Evolutionary conservation across 2,888 invertebrate species (phyloP).

Genomic region (Phorcus lineatus): DNA sequence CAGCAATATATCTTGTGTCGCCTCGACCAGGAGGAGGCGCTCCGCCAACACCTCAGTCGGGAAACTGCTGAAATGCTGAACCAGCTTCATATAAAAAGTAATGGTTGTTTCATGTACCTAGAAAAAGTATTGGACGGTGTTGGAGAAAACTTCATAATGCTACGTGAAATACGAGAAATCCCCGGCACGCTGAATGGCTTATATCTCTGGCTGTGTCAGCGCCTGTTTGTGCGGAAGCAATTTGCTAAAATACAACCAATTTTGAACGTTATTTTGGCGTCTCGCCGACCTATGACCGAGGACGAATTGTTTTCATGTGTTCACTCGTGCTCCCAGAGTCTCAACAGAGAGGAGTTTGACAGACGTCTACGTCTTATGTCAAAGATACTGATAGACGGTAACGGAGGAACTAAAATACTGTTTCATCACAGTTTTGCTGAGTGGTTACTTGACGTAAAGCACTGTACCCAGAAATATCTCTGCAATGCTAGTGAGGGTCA

Average conservation of each 20-base stretch:
- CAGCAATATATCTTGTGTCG: slow-evolving; percentile 92
- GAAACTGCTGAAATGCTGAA: slow-evolving; percentile 96
- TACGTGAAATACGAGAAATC: slow-evolving; percentile 91
- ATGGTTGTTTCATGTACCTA: slow-evolving; percentile 81
- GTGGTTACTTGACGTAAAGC: slow-evolving; percentile 97
- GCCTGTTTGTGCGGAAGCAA: slow-evolving; percentile 89
- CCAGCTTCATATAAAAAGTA: slow-evolving; percentile 95
- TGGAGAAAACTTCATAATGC: slow-evolving; percentile 92
- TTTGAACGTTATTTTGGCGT: slow-evolving; percentile 90
- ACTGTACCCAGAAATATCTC: slow-evolving; percentile 94
- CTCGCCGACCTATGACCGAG: slow-evolving; percentile 84
- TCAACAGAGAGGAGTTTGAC: slow-evolving; percentile 76
- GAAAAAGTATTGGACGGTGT: slow-evolving; percentile 85
- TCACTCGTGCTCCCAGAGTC: slow-evolving; percentile 85
- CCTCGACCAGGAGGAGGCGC: slow-evolving; percentile 90
- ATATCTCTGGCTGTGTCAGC: slow-evolving; percentile 95
- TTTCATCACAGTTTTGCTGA: slow-evolving; percentile 96
- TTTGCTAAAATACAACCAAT: slow-evolving; percentile 85
- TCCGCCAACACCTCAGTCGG: slow-evolving; percentile 90
- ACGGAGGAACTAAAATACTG: slow-evolving; percentile 80
- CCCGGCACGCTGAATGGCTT: slow-evolving; percentile 96
- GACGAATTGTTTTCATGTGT: slow-evolving; percentile 88
- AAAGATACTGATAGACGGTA: slow-evolving; percentile 84
- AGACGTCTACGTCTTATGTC: slow-evolving; percentile 63
- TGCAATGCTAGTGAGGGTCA: slow-evolving; percentile 87